Evolutionary conservation across 1,140 invertebrate species (phyloP).

Genomic region (Galendromus occidentalis): DNA sequence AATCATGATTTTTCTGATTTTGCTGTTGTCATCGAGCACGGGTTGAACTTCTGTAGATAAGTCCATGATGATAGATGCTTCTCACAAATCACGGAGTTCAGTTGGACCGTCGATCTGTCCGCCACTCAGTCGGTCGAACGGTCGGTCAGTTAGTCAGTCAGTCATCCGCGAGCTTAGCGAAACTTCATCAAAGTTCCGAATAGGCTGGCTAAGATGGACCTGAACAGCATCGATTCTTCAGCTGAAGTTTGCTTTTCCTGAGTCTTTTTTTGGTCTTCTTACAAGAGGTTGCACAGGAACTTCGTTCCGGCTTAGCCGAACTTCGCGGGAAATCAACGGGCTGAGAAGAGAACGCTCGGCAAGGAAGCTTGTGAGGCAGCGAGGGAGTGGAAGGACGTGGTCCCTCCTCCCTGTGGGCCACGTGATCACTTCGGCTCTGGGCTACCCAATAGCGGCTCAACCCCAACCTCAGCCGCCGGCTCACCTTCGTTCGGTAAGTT

Average conservation of each 20-base stretch:
- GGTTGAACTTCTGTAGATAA: background rate
- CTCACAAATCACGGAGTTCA: background rate
- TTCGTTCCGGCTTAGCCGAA: background rate
- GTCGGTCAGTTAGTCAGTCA: too few species aligned
- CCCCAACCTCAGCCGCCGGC: background rate
- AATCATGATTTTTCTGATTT: background rate
- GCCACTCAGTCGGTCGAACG: background rate
- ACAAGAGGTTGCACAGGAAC: background rate
- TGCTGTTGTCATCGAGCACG: background rate
- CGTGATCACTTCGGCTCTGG: background rate
- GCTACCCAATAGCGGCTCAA: background rate
- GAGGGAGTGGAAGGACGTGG: background rate
- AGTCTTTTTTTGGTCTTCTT: too few species aligned
- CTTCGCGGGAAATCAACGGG: background rate
- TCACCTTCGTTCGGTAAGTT: constrained; percentile 12
- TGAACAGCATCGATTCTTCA: too few species aligned
- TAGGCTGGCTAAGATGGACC: too few species aligned
- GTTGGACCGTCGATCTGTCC: background rate
- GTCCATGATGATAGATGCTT: background rate
- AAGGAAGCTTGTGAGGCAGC: background rate
- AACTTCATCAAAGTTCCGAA: too few species aligned
- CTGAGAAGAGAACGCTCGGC: background rate
- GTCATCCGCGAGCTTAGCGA: too few species aligned
- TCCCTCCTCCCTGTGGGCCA: background rate
- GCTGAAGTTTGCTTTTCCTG: too few species aligned